Conservation (phyloP, 1,140 invertebrate species). For the Papilio glaucus region DNA sequence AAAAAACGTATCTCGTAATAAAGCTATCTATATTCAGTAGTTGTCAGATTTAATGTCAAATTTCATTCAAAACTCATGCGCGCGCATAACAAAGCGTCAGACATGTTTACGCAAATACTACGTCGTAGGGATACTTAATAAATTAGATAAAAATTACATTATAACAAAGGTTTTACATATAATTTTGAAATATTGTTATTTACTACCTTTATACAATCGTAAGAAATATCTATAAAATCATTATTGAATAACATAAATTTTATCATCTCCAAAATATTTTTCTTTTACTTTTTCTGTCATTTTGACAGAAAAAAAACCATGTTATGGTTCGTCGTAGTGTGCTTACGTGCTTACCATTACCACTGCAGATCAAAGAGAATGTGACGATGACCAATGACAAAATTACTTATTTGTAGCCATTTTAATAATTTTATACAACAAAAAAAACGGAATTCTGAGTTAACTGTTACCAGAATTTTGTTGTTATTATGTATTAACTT, state of each 20-base stretch:
- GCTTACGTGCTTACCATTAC: too few relatives aligned
- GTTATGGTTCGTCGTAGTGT: neutral
- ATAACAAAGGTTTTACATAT: too few relatives aligned
- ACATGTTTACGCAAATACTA: neutral
- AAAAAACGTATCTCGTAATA: conserved; percentile 26
- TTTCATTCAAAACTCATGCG: conserved; percentile 42
- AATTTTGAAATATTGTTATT: neutral
- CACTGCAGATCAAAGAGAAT: neutral
- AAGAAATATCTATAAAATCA: conserved; percentile 6
- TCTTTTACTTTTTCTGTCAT: too few relatives aligned
- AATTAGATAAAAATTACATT: neutral
- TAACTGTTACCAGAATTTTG: too few relatives aligned
- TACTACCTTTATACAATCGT: neutral
- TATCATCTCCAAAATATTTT: neutral
- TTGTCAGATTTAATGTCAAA: conserved; percentile 40
- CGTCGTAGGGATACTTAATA: conserved; percentile 13
- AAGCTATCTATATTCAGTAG: conserved; percentile 10
- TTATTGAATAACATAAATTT: neutral
- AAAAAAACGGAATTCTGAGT: too few relatives aligned
- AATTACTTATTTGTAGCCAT: too few relatives aligned
- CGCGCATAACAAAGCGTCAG: conserved; percentile 34
- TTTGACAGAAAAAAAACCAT: neutral
- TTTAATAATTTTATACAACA: too few relatives aligned
- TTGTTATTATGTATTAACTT: too few relatives aligned
- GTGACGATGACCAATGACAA: neutral